Percentiles rank a stretch among this genome's conserved stretches.
These are phyloP conservation scores for Bufo gargarizans DNA, from an alignment of 2,113 vertebrate species.

Conservation along the genomic window DNA sequence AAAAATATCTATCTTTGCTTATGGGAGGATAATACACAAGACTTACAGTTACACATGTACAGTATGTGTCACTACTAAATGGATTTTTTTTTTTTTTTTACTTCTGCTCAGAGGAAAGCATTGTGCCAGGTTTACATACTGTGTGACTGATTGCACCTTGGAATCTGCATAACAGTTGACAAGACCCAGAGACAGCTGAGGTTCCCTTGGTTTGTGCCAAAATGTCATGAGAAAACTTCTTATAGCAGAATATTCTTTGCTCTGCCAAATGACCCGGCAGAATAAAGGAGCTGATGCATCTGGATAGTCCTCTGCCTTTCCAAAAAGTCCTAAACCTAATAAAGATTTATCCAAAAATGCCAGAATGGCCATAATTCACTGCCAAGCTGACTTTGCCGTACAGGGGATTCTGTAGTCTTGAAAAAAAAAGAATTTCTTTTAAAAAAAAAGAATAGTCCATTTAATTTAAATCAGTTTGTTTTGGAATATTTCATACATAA, in stretches of 20 bases:
- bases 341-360: constrained; percentile 13
- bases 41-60: neutral
- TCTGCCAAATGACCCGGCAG: constrained; percentile 48
- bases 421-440: neutral
- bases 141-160: constrained; percentile 48
- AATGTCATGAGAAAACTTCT: constrained; percentile 57
- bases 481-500: constrained; percentile 12
- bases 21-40: neutral
- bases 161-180: constrained; percentile 6
- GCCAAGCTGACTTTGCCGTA: neutral
- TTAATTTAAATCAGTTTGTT: constrained; percentile 15
- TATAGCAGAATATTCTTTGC: constrained; percentile 7
- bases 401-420: neutral
- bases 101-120: constrained; percentile 2
- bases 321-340: constrained; percentile 38
- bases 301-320: constrained; percentile 1
- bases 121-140: constrained; percentile 38
- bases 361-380: neutral
- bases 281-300: neutral
- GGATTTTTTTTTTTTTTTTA: neutral
- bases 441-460: neutral
- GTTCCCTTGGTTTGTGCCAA: constrained; percentile 36
- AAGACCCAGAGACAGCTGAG: constrained; percentile 48
- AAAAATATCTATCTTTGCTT: neutral
- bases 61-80: constrained; percentile 4